These are phyloP conservation scores for Frieseomelitta varia DNA, from an alignment of 1,140 invertebrate species.

Conservation along the genomic window DNA sequence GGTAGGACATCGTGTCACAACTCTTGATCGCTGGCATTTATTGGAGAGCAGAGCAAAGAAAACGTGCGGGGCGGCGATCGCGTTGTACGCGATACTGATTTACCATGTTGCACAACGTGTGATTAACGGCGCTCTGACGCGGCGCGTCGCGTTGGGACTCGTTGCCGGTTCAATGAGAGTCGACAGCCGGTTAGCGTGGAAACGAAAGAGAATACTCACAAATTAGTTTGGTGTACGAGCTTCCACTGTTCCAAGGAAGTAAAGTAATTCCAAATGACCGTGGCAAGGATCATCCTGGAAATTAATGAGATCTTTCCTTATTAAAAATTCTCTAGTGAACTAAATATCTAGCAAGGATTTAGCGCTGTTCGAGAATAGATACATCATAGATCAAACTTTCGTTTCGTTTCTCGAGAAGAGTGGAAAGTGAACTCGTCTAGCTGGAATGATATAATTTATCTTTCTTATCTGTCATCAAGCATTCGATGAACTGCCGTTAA, in stretches of 20 bases:
- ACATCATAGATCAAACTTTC: not conserved
- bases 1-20: not conserved
- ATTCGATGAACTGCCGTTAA: not conserved
- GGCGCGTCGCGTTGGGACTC: not conserved
- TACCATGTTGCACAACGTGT: conserved; percentile 20
- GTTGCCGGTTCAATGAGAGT: not conserved
- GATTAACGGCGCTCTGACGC: conserved; percentile 22
- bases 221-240: not conserved
- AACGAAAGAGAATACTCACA: not conserved
- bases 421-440: conserved; percentile 4
- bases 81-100: conserved; percentile 13
- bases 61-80: not conserved
- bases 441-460: conserved; percentile 1
- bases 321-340: not conserved
- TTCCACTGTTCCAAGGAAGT: not conserved
- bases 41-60: conserved; percentile 8
- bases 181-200: not conserved
- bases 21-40: not conserved
- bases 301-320: conserved; percentile 1
- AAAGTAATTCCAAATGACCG: not conserved
- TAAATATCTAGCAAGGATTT: not conserved
- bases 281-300: not conserved
- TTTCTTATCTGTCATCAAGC: not conserved
- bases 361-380: not conserved
- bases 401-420: not conserved